phyloP scores from a whole-genome alignment of 2,113 vertebrate genomes.

The Seriola quinqueradiata region DNA sequence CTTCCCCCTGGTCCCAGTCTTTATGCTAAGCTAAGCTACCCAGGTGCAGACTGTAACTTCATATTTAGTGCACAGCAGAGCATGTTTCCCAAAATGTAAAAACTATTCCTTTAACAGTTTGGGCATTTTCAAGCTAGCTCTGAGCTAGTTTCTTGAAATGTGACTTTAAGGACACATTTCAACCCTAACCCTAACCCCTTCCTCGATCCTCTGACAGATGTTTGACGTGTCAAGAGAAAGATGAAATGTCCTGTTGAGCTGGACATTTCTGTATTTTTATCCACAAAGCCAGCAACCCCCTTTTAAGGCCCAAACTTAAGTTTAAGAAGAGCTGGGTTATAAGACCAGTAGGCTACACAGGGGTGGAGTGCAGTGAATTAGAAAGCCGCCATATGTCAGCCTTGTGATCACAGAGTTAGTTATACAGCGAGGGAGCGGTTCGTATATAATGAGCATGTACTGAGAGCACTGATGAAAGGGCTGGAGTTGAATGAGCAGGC shows the following conservation, averaged over 20 bases:
- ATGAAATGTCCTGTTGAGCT: slow-evolving; percentile 26
- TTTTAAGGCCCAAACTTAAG: slow-evolving; percentile 16
- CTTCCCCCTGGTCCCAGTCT: neutral
- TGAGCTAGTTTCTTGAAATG: neutral
- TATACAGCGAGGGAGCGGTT: slow-evolving; percentile 63
- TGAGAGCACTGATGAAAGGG: slow-evolving; percentile 45
- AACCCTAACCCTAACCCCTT: too few species aligned
- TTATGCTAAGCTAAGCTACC: neutral
- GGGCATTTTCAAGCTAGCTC: too few species aligned
- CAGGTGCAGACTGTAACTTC: neutral
- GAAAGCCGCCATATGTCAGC: slow-evolving; percentile 65
- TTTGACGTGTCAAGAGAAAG: slow-evolving; percentile 13
- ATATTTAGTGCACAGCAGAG: too few species aligned
- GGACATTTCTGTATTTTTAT: slow-evolving; percentile 20
- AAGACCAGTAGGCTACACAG: slow-evolving; percentile 14
- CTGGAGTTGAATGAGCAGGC: slow-evolving; percentile 6
- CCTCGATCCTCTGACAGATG: neutral
- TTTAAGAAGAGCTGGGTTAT: slow-evolving; percentile 21
- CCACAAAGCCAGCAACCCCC: slow-evolving; percentile 11
- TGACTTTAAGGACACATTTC: neutral
- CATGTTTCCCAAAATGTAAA: too few species aligned
- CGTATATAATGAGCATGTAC: slow-evolving; percentile 68
- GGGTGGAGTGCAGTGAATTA: slow-evolving; percentile 64
- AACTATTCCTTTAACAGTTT: too few species aligned
- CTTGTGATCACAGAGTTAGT: slow-evolving; percentile 68